phyloP scores from a whole-genome alignment of 2,888 invertebrate genomes.

The Omphaloscelis lunosa region DNA sequence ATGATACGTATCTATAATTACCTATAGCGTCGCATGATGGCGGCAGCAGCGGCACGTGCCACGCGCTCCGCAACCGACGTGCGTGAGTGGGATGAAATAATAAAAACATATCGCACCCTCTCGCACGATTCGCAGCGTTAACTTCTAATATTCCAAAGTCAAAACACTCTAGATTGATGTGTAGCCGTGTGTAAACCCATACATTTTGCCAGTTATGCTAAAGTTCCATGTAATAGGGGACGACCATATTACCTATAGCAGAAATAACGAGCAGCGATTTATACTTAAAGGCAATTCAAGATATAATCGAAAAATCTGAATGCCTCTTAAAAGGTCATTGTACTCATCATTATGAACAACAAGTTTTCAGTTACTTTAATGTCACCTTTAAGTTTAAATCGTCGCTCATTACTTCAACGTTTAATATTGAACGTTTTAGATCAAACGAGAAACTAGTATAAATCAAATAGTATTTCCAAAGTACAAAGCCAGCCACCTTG shows the following conservation, averaged over 20 bases:
- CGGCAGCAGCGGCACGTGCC: too few relatives aligned
- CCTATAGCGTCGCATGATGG: too few relatives aligned
- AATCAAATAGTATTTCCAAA: constrained; percentile 35
- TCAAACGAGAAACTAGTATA: not conserved
- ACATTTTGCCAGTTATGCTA: not conserved
- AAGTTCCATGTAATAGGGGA: not conserved
- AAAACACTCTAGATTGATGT: too few relatives aligned
- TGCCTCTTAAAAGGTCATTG: too few relatives aligned
- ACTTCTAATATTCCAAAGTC: too few relatives aligned
- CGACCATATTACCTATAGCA: not conserved
- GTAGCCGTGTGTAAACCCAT: too few relatives aligned
- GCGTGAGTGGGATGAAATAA: too few relatives aligned
- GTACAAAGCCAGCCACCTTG: not conserved
- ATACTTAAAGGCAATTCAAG: not conserved
- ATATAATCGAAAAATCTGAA: not conserved
- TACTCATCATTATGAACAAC: too few relatives aligned
- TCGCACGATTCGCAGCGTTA: too few relatives aligned
- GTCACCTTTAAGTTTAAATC: not conserved
- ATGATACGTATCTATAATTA: too few relatives aligned
- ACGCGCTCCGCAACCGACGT: too few relatives aligned
- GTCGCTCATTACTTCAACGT: not conserved
- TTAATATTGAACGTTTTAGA: not conserved
- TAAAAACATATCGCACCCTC: too few relatives aligned
- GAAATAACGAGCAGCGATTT: not conserved
- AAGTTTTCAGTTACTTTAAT: not conserved